A percentile compares a stretch with the other conserved stretches of the same genome.
Evolutionary conservation across 2,113 vertebrate species (phyloP).

Genomic region (Plecotus auritus): DNA sequence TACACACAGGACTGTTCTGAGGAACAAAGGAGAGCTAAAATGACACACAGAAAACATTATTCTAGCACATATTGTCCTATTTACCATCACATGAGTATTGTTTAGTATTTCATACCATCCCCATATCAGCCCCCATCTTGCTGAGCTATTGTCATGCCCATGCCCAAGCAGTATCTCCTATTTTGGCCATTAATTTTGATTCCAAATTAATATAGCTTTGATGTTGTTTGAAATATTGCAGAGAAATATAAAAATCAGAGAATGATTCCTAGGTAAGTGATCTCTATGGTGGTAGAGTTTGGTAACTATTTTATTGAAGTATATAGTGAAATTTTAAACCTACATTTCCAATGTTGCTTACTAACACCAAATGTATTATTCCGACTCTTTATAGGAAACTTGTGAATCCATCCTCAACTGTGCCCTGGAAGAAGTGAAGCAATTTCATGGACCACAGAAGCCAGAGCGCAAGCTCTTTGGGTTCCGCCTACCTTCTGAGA

Average conservation of each 20-base stretch:
- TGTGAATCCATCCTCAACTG: constrained; percentile 89
- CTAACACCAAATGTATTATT: background rate
- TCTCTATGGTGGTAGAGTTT: background rate
- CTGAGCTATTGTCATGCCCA: background rate
- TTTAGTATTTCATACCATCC: background rate
- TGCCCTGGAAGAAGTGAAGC: constrained; percentile 87
- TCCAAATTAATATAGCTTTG: background rate
- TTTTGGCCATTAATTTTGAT: background rate
- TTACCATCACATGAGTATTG: background rate
- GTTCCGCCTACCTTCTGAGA: background rate
- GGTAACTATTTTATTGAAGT: constrained; percentile 9
- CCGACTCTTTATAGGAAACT: constrained; percentile 79
- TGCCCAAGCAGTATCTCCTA: background rate
- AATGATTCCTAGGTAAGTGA: background rate
- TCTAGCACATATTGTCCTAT: background rate
- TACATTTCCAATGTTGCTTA: background rate
- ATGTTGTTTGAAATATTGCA: background rate
- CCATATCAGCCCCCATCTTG: background rate
- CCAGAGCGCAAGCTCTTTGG: constrained; percentile 57
- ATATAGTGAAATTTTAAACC: background rate
- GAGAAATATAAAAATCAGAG: background rate
- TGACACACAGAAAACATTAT: background rate
- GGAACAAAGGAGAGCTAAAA: background rate
- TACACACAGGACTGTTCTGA: background rate
- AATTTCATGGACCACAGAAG: constrained; percentile 57